Evolutionary conservation across 2,888 invertebrate species (phyloP), one percentile per base, ranked within the genome.

Genomic region (Antheraea assamensis): DNA sequence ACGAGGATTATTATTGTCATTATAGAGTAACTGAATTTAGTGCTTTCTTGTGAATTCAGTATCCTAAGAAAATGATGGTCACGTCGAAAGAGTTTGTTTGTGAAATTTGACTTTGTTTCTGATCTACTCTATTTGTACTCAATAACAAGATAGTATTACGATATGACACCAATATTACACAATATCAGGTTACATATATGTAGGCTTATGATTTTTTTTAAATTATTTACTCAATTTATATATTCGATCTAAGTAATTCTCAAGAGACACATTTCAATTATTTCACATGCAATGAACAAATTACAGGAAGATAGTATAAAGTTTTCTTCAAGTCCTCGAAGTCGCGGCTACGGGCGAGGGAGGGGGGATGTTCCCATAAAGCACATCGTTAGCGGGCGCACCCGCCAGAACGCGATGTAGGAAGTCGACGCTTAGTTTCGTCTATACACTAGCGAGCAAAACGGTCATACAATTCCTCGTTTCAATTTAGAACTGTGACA

Each of bases 401-500:
- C 86, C 83, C 86, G 90, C 88, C 92, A 91, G 88, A 92, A 93
- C 93, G 90, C 86, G 82, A 84, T 85, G 88, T 88, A 92, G 92
- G 92, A 93, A 92, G 93, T 93, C 87, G 86, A 74, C 92, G 91
- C 86, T 93, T 93, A 92, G 81, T 78, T 55, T 82, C 77, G 73
- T 27, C 17, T 5, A 17, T 3, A 70, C 24, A 64, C 77, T 77
- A 68, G 42, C 47, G 77, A 76, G 75, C 0, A 0, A 7, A 68
- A 31, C 15, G 81, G 84, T 77, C 84, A 66, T 71, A n/a, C 24
- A 13, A 7, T 24, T 58, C 58, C 21, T 55, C 55, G 1, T 42
- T 42, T 42, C 42, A 2, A 42, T 42, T 10, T 42, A 2, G 42
- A 42, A 13, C 42, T 42, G 42, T 13, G 13, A 2, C 10, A 42